phyloP scores from a whole-genome alignment of 2,113 vertebrate species.

The Corvus moneduloides region DNA sequence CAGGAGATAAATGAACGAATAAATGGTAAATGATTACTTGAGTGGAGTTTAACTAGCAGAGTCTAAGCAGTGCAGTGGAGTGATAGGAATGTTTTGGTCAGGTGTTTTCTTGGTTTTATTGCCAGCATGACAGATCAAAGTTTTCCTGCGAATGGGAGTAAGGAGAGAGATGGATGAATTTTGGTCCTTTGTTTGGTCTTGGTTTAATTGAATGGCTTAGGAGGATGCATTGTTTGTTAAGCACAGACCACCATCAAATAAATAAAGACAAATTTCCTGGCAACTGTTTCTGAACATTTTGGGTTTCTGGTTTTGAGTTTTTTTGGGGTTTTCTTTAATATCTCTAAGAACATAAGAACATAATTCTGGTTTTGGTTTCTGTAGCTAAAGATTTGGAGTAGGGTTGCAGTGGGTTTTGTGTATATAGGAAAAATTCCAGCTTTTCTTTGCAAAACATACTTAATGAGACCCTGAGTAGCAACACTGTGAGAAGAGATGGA shows the following conservation, averaged over 20 bases:
- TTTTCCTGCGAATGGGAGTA: neutral
- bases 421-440: neutral
- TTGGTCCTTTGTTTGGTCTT: neutral
- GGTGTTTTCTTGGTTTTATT: neutral
- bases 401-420: neutral
- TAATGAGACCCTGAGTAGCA: neutral
- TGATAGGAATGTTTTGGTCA: neutral
- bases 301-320: neutral
- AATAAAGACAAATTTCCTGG: neutral
- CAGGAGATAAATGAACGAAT: neutral
- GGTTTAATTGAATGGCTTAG: neutral
- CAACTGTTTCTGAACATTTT: neutral
- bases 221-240: conserved; percentile 12
- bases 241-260: conserved; percentile 25
- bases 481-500: neutral
- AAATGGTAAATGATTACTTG: conserved; percentile 25
- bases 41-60: conserved; percentile 34
- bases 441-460: neutral
- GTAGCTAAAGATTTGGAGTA: neutral
- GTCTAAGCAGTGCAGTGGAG: neutral
- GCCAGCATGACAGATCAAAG: conserved; percentile 34
- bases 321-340: neutral
- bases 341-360: neutral
- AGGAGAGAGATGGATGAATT: neutral
- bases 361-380: conserved; percentile 16